Conservation (phyloP, 2,888 invertebrate genomes). For the Cheilosia vulpina region DNA sequence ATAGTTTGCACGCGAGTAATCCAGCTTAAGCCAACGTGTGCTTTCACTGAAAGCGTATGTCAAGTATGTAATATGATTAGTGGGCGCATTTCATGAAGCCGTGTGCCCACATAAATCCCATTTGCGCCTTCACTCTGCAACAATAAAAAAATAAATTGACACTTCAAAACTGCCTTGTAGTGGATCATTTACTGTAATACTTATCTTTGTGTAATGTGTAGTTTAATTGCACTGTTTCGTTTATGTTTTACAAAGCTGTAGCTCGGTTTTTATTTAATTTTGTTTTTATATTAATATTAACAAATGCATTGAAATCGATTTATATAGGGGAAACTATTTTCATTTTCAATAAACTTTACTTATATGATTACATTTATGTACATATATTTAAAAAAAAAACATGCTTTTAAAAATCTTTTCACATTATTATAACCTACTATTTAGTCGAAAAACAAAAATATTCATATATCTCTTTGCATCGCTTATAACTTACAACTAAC, state of each 20-base stretch:
- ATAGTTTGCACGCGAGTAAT: no score
- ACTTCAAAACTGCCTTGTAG: no score
- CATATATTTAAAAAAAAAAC: conserved; percentile 46
- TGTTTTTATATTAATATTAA: conserved; percentile 16
- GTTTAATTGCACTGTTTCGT: conserved; percentile 67
- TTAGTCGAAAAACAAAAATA: conserved; percentile 22
- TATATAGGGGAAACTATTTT: background rate
- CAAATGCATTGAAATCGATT: conserved; percentile 34
- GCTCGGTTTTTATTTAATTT: conserved; percentile 24
- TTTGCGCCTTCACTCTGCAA: no score
- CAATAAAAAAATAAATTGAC: no score
- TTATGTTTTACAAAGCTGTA: conserved; percentile 53
- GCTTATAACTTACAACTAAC: conserved; percentile 54
- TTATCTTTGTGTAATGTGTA: conserved; percentile 4
- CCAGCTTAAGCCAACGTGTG: no score
- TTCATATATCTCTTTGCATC: conserved; percentile 2
- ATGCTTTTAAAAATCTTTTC: conserved; percentile 7
- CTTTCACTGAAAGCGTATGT: no score
- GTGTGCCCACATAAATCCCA: no score
- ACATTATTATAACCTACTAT: conserved; percentile 27
- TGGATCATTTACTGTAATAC: background rate
- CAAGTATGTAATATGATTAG: no score
- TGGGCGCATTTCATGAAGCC: no score
- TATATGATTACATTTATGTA: conserved; percentile 47
- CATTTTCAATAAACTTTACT: conserved; percentile 37